These are phyloP conservation scores for Taenioides sp. DNA, from an alignment of 2,797 vertebrate genomes.

Conservation along the genomic window DNA sequence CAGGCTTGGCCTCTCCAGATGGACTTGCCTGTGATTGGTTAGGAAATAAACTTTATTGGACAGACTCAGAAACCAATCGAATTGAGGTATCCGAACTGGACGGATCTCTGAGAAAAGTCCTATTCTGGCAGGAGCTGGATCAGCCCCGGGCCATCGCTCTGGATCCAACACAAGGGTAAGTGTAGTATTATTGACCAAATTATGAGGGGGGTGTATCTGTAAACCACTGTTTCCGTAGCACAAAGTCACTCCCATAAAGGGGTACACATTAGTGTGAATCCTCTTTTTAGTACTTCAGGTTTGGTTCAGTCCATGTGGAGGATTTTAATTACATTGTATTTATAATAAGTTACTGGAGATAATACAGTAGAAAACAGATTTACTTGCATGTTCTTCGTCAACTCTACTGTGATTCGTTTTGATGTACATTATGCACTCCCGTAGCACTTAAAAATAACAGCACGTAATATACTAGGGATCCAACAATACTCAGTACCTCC, in stretches of 20 bases:
- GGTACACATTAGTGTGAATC: neutral
- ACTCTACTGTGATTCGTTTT: no score
- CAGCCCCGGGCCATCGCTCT: conserved; percentile 95
- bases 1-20: conserved; percentile 91
- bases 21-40: conserved; percentile 97
- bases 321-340: neutral
- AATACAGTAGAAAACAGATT: neutral
- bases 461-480: no score
- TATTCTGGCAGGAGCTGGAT: conserved; percentile 98
- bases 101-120: conserved; percentile 88
- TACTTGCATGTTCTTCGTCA: neutral
- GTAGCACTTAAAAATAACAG: no score
- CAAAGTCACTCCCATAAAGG: neutral
- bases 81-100: conserved; percentile 95
- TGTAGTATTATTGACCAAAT: conserved; percentile 10
- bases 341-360: no score
- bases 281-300: neutral
- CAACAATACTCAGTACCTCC: no score
- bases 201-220: neutral
- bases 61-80: conserved; percentile 95
- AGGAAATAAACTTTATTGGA: conserved; percentile 95
- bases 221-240: neutral
- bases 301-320: neutral
- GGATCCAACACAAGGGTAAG: conserved; percentile 94
- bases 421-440: no score